Evolutionary conservation across 2,113 vertebrate genomes (phyloP).

Genomic region (Oenanthe melanoleuca): DNA sequence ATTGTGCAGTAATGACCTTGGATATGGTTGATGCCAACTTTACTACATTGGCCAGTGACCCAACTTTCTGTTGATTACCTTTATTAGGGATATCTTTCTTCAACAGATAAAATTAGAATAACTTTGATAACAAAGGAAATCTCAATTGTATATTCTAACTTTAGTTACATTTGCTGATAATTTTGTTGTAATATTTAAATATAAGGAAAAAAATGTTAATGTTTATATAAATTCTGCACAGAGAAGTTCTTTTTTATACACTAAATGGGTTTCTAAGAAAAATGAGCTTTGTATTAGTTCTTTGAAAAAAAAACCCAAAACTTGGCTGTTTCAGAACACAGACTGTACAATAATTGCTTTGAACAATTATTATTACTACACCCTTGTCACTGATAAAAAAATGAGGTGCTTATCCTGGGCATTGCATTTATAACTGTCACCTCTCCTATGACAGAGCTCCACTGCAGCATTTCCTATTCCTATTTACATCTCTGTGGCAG

Average conservation of each 20-base stretch:
- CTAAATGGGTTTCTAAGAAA: not conserved
- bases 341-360: not conserved
- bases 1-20: accelerated
- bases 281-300: not conserved
- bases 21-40: not conserved
- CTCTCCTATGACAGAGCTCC: not conserved
- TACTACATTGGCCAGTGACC: not conserved
- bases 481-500: not conserved
- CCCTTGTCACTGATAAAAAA: not conserved
- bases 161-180: not conserved
- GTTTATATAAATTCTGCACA: not conserved
- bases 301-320: not conserved
- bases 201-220: not conserved
- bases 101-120: not conserved
- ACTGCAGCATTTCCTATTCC: not conserved
- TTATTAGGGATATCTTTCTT: not conserved
- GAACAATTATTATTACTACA: not conserved
- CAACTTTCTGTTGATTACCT: not conserved
- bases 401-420: not conserved
- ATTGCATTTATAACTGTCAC: not conserved
- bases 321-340: not conserved
- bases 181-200: not conserved
- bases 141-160: not conserved
- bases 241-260: not conserved
- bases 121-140: not conserved